Evolutionary conservation across 1,140 invertebrate species (phyloP), one percentile per base, ranked within the genome.

Genomic region (Panulirus ornatus): DNA sequence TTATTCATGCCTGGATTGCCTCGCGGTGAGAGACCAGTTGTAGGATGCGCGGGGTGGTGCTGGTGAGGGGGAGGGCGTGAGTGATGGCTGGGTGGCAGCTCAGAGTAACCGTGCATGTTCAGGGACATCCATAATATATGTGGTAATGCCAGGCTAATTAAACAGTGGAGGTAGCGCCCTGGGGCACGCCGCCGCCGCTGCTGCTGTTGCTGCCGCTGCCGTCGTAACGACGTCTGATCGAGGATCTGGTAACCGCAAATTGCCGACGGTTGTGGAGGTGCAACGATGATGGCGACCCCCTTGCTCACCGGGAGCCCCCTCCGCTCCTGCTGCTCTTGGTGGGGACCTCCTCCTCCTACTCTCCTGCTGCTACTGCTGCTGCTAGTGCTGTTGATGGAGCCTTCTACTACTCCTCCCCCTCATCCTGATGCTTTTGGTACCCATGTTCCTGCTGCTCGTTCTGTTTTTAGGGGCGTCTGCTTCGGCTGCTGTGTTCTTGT

Each of bases 211-310:
- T n/a, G n/a, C n/a, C n/a, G n/a, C n/a, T n/a, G n/a, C n/a, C 54
- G 54, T 19, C 54, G 3, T 58, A 58, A 73, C 70, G 70, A 73
- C 70, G 34, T 40, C 70, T 73, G 70, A 73, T 73, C 70, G 70
- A 73, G 34, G 70, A 73, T 40, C 38, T 40, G 70, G 34, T 73
- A 73, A 73, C 70, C 70, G 70, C 70, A 73, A 73, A 73, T 73
- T 36, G 70, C 70, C 11, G 70, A 36, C 34, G 70, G 14, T 73
- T 27, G 70, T 40, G 34, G 30, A 0, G 11, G 70, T 73, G 38
- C 30, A 34, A 22, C 11, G 54, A 22, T 58, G 54, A 19, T 22
- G 54, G 19, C n/a, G 54, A 22, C 54, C 54, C 54, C 44, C 19
- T 58, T 22, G n/a, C n/a, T n/a, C 44, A 5, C 44, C 16, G 44